Evolutionary conservation across 2,113 vertebrate species (phyloP).

Genomic region (Nyctibius bracteatus): DNA sequence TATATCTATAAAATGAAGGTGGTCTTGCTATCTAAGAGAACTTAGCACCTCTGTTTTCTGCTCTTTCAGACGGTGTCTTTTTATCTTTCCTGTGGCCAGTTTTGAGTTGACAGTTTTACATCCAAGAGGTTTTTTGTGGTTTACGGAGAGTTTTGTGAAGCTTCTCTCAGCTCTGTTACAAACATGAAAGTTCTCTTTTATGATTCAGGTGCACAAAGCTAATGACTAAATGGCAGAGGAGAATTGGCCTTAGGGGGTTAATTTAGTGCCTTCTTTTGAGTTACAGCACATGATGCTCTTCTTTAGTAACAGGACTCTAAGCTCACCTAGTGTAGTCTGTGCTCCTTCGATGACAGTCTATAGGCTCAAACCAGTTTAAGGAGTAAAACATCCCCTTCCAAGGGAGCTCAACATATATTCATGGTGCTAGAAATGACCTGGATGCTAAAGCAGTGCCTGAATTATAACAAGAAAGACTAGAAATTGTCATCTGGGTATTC

Average conservation of each 20-base stretch:
- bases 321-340: background rate
- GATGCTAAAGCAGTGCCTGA: background rate
- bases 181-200: background rate
- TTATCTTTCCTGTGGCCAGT: background rate
- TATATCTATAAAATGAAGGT: background rate
- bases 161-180: background rate
- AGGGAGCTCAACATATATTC: background rate
- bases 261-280: background rate
- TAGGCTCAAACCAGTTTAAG: background rate
- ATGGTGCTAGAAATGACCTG: background rate
- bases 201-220: background rate
- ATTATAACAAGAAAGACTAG: background rate
- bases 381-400: background rate
- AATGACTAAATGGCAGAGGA: background rate
- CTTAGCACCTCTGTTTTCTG: background rate
- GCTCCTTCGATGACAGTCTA: background rate
- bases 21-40: background rate
- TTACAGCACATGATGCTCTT: background rate
- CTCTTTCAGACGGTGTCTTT: background rate
- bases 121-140: background rate
- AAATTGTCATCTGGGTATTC: background rate
- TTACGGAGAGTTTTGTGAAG: background rate
- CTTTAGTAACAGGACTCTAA: background rate
- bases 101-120: background rate
- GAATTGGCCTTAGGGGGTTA: background rate